Evolutionary conservation across 2,113 vertebrate genomes (phyloP).

Genomic region (Clinocottus analis): DNA sequence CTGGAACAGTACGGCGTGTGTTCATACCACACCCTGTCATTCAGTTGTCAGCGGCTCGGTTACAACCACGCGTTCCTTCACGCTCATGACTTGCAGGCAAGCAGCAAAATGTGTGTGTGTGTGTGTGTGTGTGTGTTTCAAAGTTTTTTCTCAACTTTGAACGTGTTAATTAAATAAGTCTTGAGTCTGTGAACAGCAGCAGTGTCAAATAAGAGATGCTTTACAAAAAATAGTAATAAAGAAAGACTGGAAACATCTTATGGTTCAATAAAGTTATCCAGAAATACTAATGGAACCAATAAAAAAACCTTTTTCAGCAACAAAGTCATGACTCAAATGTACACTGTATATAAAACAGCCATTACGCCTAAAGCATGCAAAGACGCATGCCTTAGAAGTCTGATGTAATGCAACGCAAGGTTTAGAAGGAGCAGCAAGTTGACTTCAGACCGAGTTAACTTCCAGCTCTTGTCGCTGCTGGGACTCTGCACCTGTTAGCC

Average conservation of each 20-base stretch:
- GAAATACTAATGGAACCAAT: neutral
- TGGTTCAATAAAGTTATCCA: constrained; percentile 4
- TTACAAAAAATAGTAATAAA: no score
- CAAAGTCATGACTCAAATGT: constrained; percentile 29
- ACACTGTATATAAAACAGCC: constrained; percentile 1
- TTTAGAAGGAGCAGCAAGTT: constrained; percentile 10
- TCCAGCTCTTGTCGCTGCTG: constrained; percentile 25
- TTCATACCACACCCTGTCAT: constrained; percentile 72
- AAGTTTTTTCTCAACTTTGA: constrained; percentile 11
- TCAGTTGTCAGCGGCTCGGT: constrained; percentile 52
- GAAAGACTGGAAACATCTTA: neutral
- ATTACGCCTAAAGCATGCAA: neutral
- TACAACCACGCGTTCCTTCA: constrained; percentile 37
- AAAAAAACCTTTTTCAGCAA: neutral
- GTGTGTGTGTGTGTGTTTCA: constrained; percentile 14
- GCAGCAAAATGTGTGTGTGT: neutral
- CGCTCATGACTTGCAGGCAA: constrained; percentile 12
- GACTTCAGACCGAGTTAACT: constrained; percentile 22
- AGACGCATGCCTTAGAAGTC: neutral
- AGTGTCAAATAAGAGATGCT: neutral
- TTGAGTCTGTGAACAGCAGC: constrained; percentile 17
- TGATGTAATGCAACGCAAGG: constrained; percentile 15
- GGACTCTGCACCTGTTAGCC: constrained; percentile 79
- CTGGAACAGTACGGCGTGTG: constrained; percentile 34
- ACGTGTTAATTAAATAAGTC: neutral